These are phyloP conservation scores for Julus scanicus DNA, from an alignment of 2,888 invertebrate species.

Conservation along the genomic window DNA sequence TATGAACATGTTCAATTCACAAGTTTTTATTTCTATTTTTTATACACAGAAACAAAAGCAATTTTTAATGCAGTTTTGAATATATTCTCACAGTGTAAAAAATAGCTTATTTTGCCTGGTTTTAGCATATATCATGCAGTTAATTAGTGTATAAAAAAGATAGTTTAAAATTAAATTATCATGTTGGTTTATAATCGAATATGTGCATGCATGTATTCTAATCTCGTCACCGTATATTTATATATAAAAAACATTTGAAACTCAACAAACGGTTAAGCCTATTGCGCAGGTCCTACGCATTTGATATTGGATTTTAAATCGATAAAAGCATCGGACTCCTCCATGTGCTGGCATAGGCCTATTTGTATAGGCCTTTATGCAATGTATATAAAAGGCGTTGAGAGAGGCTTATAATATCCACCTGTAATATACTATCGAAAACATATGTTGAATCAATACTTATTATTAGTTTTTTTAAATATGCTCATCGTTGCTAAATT, in stretches of 20 bases:
- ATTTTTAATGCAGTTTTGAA: no score
- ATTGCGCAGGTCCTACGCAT: background rate
- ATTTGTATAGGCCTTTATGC: background rate
- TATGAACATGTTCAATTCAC: no score
- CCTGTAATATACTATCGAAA: background rate
- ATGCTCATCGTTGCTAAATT: background rate
- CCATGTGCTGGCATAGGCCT: background rate
- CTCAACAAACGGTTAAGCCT: background rate
- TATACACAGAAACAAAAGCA: no score
- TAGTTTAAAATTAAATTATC: no score
- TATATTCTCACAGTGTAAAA: no score
- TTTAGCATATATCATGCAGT: no score
- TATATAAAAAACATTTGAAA: background rate
- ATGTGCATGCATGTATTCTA: no score
- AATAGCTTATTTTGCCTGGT: no score
- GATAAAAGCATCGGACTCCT: background rate
- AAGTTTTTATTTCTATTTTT: no score
- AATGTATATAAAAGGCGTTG: background rate
- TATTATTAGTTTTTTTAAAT: constrained; percentile 5
- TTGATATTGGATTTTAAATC: background rate
- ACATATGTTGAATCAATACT: background rate
- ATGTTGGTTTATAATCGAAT: no score
- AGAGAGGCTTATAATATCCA: background rate
- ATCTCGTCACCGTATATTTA: no score
- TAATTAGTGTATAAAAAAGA: no score